Evolutionary conservation across 2,113 vertebrate species (phyloP), one percentile per base, ranked within the genome.

Genomic region (Pterocles burchelli): DNA sequence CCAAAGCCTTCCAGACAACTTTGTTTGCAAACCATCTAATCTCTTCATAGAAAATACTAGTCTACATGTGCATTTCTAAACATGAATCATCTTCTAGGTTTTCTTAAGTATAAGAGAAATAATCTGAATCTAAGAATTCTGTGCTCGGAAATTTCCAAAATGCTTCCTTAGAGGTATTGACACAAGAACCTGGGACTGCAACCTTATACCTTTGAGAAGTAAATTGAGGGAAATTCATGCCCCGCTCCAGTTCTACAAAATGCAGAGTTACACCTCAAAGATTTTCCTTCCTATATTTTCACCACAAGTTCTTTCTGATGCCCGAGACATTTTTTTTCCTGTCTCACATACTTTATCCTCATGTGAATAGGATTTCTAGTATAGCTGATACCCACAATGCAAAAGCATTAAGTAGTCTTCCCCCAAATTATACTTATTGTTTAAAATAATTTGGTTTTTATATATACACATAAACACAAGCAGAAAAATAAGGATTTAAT

Each of bases 131-230:
- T 24, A 71, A 72, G 3, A 54, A 63, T 55, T 33, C 71, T 46
- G 10, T 22, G 65, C 17, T 22, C 55, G 45, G 45, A 9, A 45
- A 17, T 45, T 78, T 61, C 71, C 45, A 65, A 2, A 25, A 24
- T 0, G 0, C 45, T 81, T 78, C 21, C 31, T 49, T 7, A 3
- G 48, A 72, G 19, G 11, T 26, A 46, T 3, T 31, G 15, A n/a
- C n/a, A 34, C 12, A 45, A 58, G 20, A 45, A 59, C 11, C 22
- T 10, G 9, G 12, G 41, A 34, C 41, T n/a, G 22, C 14, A 58
- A 10, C 58, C 49, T 52, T 43, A 62, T 22, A 80, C 29, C 68
- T 62, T 33, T 2, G 4, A 73, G 54, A 81, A 76, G 31, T 58
- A 81, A 89, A 72, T 0, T 6, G 54, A n/a, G 18, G 29, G 28